These are phyloP conservation scores for Grallaria varia DNA, from an alignment of 2,113 vertebrate species.

Conservation along the genomic window DNA sequence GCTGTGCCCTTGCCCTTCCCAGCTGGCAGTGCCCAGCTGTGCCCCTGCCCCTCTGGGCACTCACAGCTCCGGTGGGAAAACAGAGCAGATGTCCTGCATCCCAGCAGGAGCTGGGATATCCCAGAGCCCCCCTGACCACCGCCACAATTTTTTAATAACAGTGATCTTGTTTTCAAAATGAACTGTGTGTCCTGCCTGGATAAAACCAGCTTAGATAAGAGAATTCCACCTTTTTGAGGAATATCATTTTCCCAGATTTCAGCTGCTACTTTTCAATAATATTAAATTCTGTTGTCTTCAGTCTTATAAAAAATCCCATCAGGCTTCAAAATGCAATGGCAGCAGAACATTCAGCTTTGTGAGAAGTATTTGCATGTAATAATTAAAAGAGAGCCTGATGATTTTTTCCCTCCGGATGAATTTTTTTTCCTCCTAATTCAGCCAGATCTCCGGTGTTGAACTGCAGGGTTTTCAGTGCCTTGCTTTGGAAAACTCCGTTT, in stretches of 20 bases:
- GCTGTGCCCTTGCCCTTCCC: background rate
- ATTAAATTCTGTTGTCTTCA: background rate
- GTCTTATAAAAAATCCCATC: background rate
- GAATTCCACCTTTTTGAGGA: background rate
- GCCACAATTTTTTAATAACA: background rate
- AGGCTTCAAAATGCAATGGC: background rate
- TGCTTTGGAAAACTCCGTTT: background rate
- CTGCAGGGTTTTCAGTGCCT: background rate
- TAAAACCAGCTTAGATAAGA: background rate
- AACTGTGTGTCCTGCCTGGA: background rate
- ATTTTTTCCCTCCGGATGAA: rapidly evolving
- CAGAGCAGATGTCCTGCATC: background rate
- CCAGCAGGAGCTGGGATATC: rapidly evolving
- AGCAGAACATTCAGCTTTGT: background rate
- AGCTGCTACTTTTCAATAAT: background rate
- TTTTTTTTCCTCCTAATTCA: background rate
- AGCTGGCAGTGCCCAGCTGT: background rate
- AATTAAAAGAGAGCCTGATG: background rate
- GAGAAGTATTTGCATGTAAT: background rate
- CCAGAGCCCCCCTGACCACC: background rate
- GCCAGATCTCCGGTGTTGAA: background rate
- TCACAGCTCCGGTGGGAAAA: rapidly evolving
- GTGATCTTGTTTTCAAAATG: background rate
- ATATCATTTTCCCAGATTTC: background rate
- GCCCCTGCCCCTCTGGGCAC: background rate